Evolutionary conservation across 2,113 vertebrate species (phyloP), one percentile per base, ranked within the genome.

Genomic region (Osmerus eperlanus): DNA sequence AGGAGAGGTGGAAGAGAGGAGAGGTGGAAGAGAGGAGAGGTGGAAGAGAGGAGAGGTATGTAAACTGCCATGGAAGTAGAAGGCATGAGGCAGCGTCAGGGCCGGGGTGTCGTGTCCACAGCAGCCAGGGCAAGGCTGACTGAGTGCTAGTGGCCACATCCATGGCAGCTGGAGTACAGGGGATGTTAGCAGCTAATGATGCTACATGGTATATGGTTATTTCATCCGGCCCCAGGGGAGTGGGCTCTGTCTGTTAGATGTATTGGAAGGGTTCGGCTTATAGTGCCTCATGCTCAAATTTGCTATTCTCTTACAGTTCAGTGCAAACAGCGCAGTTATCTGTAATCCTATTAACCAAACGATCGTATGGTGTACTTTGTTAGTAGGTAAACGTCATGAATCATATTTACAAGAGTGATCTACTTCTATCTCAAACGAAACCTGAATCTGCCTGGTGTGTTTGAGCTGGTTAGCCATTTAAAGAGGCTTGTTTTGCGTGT

Each of bases 1-100:
- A 93, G 92, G 18, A 92, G 91, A 72, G 91, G 92, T 91, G 85
- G 18, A 79, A 41, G 54, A 11, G 18, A 66, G 52, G 65, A 73
- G 73, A 54, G 32, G 72, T 55, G 64, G 41, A 47, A 66, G 53
- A 59, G 85, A 89, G 89, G 86, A 89, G 90, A 90, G 87, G 84
- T 91, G 85, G n/a, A n/a, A 51, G 56, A 13, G n/a, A 67, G 53
- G 63, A 73, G 72, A 60, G 28, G 71, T 52, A 60, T 36, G 94
- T 93, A 91, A 89, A 90, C 92, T 92, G 93, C 93, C 92, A 91
- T 89, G 91, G 93, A 93, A 81, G 92, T 94, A 95, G 93, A 92
- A 92, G 90, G 93, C 92, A 90, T 91, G 91, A 86, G 93, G 93
- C 94, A 93, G 94, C 92, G 91, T 90, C 84, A 86, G 62, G 89